Base-by-base conservation (phyloP, 2,797 vertebrate species). In the Halcyon leucocephala region DNA sequence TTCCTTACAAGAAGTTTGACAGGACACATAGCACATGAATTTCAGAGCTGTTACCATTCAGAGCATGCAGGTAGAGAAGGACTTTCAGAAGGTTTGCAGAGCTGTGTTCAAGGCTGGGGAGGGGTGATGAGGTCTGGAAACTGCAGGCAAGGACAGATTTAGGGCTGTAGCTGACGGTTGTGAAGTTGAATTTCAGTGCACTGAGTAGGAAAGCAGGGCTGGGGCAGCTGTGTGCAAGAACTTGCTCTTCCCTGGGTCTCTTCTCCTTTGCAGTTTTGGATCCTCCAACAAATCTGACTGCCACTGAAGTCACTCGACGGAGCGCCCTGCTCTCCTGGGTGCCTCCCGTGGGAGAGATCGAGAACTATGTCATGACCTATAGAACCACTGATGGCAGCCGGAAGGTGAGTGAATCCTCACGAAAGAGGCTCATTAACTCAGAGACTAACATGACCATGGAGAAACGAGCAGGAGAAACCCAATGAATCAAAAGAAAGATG, bases 311-410 rank as follows among this genome's bases (percentile, higher is more conserved):
- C 86, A 99, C 99, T 80, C 98, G 99, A 60, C 99, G 98, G 82
- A 99, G 99, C 0, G 99, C 99, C 21, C 98, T 99, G 58, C 98
- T 99, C 67, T 99, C 99, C 94, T 99, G 99, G 99, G 98, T 98
- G 91, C 99, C 99, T 7, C 99, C 99, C 4, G 26, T 99, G 65
- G 98, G 99, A 21, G 98, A 99, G 79, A 99, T 99, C 1, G 99
- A 99, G 97, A 99, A 99, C 97, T 99, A 99, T 52, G 71, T 99
- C 98, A 98, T 99, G 96, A 99, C 98, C 48, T 99, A 99, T 97
- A 99, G 99, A 97, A 98, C 99, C 16, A 94, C 96, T 0, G 98
- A 99, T 1, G 99, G 99, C 83, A 99, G 98, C 97, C 98, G 99
- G 11, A 99, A 99, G 98, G 99, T 99, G 97, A 96, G 98, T 29